Conservation (phyloP, 2,113 vertebrate genomes). For the Callocephalon fimbriatum region DNA sequence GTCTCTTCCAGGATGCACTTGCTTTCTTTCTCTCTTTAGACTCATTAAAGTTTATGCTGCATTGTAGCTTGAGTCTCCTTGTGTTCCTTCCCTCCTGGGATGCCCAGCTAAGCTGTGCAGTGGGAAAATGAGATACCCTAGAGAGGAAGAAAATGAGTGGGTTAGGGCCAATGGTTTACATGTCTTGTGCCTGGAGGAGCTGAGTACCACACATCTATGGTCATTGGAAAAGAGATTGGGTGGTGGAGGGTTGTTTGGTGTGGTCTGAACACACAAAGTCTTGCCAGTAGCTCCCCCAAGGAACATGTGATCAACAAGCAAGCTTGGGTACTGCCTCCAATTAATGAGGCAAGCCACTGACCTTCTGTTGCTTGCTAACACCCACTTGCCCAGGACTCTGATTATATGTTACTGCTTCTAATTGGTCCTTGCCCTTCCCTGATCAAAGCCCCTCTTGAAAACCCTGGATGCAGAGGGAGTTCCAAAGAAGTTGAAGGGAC, state of each 20-base stretch:
- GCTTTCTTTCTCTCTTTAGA: too few relatives aligned
- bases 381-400: background rate
- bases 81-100: accelerated
- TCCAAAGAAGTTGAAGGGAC: background rate
- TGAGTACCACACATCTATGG: background rate
- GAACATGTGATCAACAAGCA: accelerated
- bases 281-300: background rate
- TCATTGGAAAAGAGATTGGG: accelerated
- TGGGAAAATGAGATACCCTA: accelerated
- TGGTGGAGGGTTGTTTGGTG: background rate
- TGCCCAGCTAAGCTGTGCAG: background rate
- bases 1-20: too few relatives aligned
- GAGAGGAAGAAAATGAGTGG: background rate
- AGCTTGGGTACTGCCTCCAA: accelerated
- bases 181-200: background rate
- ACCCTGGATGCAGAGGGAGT: background rate
- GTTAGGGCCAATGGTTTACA: too few relatives aligned
- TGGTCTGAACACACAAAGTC: background rate
- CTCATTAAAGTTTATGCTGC: background rate
- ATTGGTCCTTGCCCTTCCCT: background rate
- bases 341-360: background rate
- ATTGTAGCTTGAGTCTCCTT: background rate
- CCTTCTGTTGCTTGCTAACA: too few relatives aligned
- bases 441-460: background rate
- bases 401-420: background rate